These are phyloP conservation scores for Calosoma granatense DNA, from an alignment of 1,140 invertebrate genomes.

Conservation along the genomic window DNA sequence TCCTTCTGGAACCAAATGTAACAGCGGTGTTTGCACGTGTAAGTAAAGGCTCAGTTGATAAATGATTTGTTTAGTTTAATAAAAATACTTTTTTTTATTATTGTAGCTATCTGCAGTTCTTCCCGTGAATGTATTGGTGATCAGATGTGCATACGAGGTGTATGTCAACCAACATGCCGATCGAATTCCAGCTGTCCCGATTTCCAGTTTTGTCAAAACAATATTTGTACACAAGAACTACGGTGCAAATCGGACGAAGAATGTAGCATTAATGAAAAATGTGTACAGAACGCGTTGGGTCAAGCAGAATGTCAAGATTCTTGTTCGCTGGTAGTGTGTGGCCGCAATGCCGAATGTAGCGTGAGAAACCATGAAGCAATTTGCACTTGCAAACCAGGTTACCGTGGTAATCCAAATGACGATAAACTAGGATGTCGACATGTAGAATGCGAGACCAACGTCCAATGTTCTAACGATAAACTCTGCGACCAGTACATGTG, in stretches of 20 bases:
- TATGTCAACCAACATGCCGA: slow-evolving; percentile 70
- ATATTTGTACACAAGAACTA: slow-evolving; percentile 70
- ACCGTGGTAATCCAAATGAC: slow-evolving; percentile 64
- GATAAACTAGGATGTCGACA: slow-evolving; percentile 61
- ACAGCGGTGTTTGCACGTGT: slow-evolving; percentile 69
- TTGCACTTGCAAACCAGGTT: slow-evolving; percentile 68
- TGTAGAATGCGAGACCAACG: slow-evolving; percentile 60
- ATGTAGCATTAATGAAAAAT: slow-evolving; percentile 57
- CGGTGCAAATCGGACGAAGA: slow-evolving; percentile 59
- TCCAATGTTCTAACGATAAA: slow-evolving; percentile 71
- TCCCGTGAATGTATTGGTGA: slow-evolving; percentile 69
- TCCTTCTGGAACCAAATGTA: slow-evolving; percentile 67
- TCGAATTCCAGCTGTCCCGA: slow-evolving; percentile 66
- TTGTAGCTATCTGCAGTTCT: slow-evolving; percentile 56
- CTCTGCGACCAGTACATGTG: slow-evolving; percentile 70
- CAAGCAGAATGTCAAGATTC: slow-evolving; percentile 60
- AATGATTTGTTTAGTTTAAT: slow-evolving; percentile 10
- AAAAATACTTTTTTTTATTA: slow-evolving; percentile 17
- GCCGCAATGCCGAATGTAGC: slow-evolving; percentile 67
- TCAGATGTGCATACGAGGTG: slow-evolving; percentile 67
- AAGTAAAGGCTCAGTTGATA: slow-evolving; percentile 23
- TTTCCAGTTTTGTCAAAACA: slow-evolving; percentile 70
- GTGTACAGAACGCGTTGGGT: slow-evolving; percentile 53
- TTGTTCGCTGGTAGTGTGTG: slow-evolving; percentile 64
- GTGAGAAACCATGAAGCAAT: slow-evolving; percentile 56